Evolutionary conservation across 35 echinoderm and acorn worm species (phyloP), one percentile per base, ranked within the genome.

Genomic region (Chiridota heheva): DNA sequence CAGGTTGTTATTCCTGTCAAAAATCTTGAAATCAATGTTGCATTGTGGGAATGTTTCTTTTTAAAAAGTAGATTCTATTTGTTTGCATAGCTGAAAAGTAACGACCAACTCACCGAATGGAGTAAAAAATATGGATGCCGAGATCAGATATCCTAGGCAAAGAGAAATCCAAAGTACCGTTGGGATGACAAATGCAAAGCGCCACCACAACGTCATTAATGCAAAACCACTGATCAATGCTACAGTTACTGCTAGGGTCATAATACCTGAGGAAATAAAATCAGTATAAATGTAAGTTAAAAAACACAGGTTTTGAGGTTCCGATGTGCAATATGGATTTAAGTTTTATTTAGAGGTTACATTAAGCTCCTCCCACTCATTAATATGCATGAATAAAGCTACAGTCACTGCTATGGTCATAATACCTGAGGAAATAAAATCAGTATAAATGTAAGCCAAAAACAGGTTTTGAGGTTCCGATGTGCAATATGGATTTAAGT

Each of bases 61-160:
- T 31, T 16, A 16, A 16, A 16, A 13, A 17, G 29, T 13, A 16
- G 10, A 31, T 16, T 16, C 12, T 66, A 12, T 15, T n/a, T 1
- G 0, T 30, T 31, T 16, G 15, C 20, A n/a, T 33, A 33, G 1
- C 20, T 16, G 20, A 16, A 67, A 16, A 16, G 16, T 18, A 33
- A 15, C 17, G 20, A 44, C 0, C 2, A 45, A 84, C 85, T 89
- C 36, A 96, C 92, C 92, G 56, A 96, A 89, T 18, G 92, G 92
- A 22, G 92, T 90, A 53, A 96, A 86, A 63, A 96, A 96, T 15
- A 96, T 28, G 18, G 81, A 60, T 5, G 92, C 39, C 17, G 92
- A 72, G 8, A 96, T 25, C 44, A 84, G 82, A 49, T 81, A 90
- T 2, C 92, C 92, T 0, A 90, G 76, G 1, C 69, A 66, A 1